Evolutionary conservation across 2,888 invertebrate species (phyloP).

Genomic region (Caenorhabditis plicata): DNA sequence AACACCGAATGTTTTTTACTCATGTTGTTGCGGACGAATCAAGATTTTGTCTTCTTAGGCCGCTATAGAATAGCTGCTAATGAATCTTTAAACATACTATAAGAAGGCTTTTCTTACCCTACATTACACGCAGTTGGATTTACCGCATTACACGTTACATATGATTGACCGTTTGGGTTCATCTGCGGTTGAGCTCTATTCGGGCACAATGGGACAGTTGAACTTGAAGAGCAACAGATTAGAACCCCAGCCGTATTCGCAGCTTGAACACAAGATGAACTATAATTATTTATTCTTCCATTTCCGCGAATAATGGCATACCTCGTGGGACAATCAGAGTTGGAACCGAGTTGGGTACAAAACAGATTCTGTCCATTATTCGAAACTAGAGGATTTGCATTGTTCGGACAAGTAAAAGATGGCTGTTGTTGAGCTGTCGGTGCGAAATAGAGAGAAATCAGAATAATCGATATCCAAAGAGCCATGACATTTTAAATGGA

Average conservation of each 20-base stretch:
- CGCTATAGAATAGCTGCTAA: too few relatives aligned
- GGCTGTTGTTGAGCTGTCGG: too few relatives aligned
- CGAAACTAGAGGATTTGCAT: conserved; percentile 27
- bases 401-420: conserved; percentile 27
- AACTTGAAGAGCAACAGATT: conserved; percentile 48
- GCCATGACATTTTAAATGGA: too few relatives aligned
- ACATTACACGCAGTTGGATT: conserved; percentile 32
- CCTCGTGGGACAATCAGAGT: conserved; percentile 43
- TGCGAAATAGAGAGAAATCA: too few relatives aligned
- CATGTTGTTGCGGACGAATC: too few relatives aligned
- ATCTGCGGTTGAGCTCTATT: too few relatives aligned
- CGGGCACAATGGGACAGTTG: conserved; percentile 52
- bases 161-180: too few relatives aligned
- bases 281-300: conserved; percentile 5
- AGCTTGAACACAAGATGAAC: conserved; percentile 41
- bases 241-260: conserved; percentile 39
- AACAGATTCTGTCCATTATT: conserved; percentile 40
- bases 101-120: conserved; percentile 32
- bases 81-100: neutral
- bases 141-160: too few relatives aligned
- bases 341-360: conserved; percentile 33
- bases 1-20: too few relatives aligned
- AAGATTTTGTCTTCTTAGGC: too few relatives aligned
- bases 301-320: conserved; percentile 1
- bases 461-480: too few relatives aligned